Evolutionary conservation across 2,113 vertebrate genomes (phyloP), one percentile per base, ranked within the genome.

Genomic region (Xyliphius kryptos): DNA sequence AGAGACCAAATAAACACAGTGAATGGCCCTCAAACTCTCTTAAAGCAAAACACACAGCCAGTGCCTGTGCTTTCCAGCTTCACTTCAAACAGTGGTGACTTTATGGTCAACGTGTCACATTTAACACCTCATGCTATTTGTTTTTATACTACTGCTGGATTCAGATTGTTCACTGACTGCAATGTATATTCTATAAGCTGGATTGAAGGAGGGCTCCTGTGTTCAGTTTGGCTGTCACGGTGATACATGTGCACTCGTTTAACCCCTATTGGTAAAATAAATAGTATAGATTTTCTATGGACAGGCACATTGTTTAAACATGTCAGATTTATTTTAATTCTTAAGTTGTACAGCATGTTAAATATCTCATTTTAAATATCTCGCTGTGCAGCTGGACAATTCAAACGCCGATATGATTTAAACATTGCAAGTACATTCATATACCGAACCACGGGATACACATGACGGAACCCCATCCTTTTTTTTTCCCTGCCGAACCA

Each of bases 1-100:
- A 19, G 48, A 71, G 61, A 66, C 57, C 62, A 67, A 61, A 69
- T 65, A 74, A 72, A 72, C 37, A 69, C 3, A 59, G 36, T 16
- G 36, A 56, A 64, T 47, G 40, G 56, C 49, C 21, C 15, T 62
- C 53, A 51, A n/a, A 47, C 19, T 10, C 44, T 55, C 64, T 67
- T 51, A 59, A 70, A 72, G 56, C 19, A 60, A 62, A 67, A 68
- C 61, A 59, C 60, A 54, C 40, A 22, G 22, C 61, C 43, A 19
- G 10, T 47, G 52, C 4, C 52, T 54, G 59, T 51, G 48, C 32
- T 56, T 67, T 52, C n/a, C 21, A 58, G 51, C 26, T 64, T 10
- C 36, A 21, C 12, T 16, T 20, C 50, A 67, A 52, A 60, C 22
- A 53, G 37, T 44, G 36, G 26, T 32, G 26, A 32, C 26, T 32